Evolutionary conservation across 1,140 invertebrate genomes (phyloP).

Genomic region (Hestina assimilis): DNA sequence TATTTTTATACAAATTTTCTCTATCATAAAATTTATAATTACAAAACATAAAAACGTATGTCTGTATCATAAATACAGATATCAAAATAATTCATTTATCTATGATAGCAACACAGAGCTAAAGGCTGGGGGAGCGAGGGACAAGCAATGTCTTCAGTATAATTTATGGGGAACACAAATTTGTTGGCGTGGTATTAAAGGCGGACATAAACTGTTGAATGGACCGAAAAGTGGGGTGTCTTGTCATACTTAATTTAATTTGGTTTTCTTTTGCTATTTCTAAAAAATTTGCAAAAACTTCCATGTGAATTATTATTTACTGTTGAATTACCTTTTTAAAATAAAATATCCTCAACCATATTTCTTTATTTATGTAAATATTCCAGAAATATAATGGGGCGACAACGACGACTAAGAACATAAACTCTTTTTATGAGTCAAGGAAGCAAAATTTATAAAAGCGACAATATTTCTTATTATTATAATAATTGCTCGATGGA

Average conservation of each 20-base stretch:
- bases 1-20: neutral
- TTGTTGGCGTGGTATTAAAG: slow-evolving; percentile 64
- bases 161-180: slow-evolving; percentile 67
- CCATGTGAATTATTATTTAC: neutral
- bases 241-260: slow-evolving; percentile 41
- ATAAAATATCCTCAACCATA: too few species aligned
- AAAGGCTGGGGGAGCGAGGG: slow-evolving; percentile 37
- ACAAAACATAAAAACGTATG: slow-evolving; percentile 8
- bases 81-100: slow-evolving; percentile 26
- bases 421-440: too few species aligned
- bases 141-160: slow-evolving; percentile 48
- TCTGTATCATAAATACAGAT: slow-evolving; percentile 3
- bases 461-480: too few species aligned
- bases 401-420: too few species aligned
- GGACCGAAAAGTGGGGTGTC: slow-evolving; percentile 62
- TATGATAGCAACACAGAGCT: slow-evolving; percentile 9
- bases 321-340: too few species aligned
- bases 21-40: neutral
- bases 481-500: too few species aligned
- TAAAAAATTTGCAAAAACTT: too few species aligned
- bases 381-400: too few species aligned
- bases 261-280: slow-evolving; percentile 15
- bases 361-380: too few species aligned
- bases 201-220: slow-evolving; percentile 64
- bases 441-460: too few species aligned